A percentile compares a stretch with the other conserved stretches of the same genome.
Conservation (phyloP, 1,140 invertebrate genomes). For the Drosophila pseudoobscura region DNA sequence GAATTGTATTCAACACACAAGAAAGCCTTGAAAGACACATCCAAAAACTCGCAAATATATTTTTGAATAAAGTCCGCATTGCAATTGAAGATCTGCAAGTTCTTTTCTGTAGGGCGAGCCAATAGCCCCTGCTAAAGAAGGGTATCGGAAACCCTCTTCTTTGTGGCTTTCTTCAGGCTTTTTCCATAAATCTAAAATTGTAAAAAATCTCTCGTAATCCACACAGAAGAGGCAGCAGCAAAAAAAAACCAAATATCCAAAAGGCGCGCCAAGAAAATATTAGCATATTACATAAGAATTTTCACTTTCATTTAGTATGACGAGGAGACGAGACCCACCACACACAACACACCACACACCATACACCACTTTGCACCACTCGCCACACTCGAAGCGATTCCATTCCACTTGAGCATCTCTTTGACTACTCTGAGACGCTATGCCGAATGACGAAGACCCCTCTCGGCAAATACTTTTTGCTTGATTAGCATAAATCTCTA, state of each 20-base stretch:
- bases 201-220: constrained; percentile 56
- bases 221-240: constrained; percentile 11
- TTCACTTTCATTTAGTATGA: constrained; percentile 60
- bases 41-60: too few relatives aligned
- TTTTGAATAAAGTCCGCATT: too few relatives aligned
- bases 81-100: too few relatives aligned
- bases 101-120: too few relatives aligned
- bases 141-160: not conserved
- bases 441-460: constrained; percentile 11
- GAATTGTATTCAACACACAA: too few relatives aligned
- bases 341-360: too few relatives aligned
- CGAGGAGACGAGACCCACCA: not conserved
- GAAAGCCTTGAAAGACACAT: too few relatives aligned
- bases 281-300: constrained; percentile 67
- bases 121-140: too few relatives aligned
- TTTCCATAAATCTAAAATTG: constrained; percentile 46
- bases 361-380: too few relatives aligned
- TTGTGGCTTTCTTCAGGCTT: constrained; percentile 36
- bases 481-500: constrained; percentile 66
- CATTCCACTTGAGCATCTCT: constrained; percentile 24
- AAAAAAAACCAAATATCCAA: constrained; percentile 35
- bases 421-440: not conserved
- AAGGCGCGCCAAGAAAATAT: constrained; percentile 51
- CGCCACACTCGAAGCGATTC: not conserved
- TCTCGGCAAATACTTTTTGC: constrained; percentile 54